Base-by-base conservation (phyloP, 2,797 vertebrate species). In the Gymnodraco acuticeps region DNA sequence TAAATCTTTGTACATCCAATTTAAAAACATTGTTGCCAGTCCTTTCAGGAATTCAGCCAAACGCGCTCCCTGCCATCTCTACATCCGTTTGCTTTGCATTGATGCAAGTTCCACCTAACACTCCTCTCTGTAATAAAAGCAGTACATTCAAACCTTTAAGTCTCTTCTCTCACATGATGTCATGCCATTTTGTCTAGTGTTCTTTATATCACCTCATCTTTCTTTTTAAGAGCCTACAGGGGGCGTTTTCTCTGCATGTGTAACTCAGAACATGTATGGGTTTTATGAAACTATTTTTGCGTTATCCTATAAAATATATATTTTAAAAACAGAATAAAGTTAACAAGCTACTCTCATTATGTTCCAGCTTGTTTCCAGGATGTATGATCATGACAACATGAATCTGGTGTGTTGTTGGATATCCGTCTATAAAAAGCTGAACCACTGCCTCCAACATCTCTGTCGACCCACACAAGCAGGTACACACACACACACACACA, bases 391-490 rank as follows among this genome's bases (percentile, higher is more conserved):
- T 73, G 58, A 74, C 53, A 74, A 69, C 33, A 58, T 42, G 48
- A 53, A 67, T 56, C 47, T n/a, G 52, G 68, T 48, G 20, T 8
- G 50, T 69, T 38, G 79, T 63, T 48, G 54, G 56, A 67, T 55
- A 72, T 64, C 52, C 58, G 64, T 81, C 59, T 75, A 69, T 73
- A 73, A 87, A 82, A 79, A 80, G 41, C 41, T 9, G 17, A 73
- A 72, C 59, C 59, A 9, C 56, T 61, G 81, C 65, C 73, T 72
- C 78, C 73, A 23, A 76, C 73, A 64, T 71, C 64, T 80, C 62
- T 58, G 62, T 68, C 80, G 46, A 77, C 85, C 77, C 81, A 83
- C 84, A 79, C 81, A 70, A n/a, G 9, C 63, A 81, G 48, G 75
- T 72, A 64, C 3, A 70, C 20, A 20, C 20, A 20, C 20, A 20